Percentiles rank a stretch among this genome's conserved stretches.
phyloP scores from a whole-genome alignment of 2,113 vertebrate genomes.

The Nothoprocta pentlandii region DNA sequence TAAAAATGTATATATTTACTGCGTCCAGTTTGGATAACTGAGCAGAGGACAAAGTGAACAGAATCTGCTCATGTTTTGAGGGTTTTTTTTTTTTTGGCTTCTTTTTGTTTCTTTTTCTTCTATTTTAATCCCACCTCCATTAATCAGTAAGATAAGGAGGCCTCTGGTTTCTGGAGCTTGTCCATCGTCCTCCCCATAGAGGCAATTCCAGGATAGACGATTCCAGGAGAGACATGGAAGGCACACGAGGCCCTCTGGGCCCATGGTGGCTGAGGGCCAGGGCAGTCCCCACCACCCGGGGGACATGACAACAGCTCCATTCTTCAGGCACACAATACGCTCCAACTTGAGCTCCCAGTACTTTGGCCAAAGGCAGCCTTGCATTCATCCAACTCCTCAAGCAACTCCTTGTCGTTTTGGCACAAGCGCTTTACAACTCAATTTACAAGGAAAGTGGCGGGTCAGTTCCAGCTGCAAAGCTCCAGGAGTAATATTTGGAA shows the following conservation, averaged over 20 bases:
- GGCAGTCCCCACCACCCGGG: not conserved
- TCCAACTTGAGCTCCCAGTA: slow-evolving; percentile 25
- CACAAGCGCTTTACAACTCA: slow-evolving; percentile 65
- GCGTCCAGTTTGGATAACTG: not conserved
- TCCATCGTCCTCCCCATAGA: slow-evolving; percentile 6
- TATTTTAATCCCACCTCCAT: no score
- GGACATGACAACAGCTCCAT: slow-evolving; percentile 27
- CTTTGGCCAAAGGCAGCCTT: slow-evolving; percentile 59
- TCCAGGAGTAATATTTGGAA: slow-evolving; percentile 62
- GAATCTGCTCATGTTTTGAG: not conserved
- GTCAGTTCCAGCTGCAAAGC: slow-evolving; percentile 55
- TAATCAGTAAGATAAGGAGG: not conserved
- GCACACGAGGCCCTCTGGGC: not conserved
- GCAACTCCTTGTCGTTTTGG: slow-evolving; percentile 60
- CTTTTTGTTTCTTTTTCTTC: no score
- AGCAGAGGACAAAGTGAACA: not conserved
- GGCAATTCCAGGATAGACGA: not conserved
- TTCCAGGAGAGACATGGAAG: slow-evolving; percentile 40
- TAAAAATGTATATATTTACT: not conserved
- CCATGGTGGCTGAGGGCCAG: slow-evolving; percentile 31
- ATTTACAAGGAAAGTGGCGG: slow-evolving; percentile 55
- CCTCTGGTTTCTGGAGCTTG: slow-evolving; percentile 47
- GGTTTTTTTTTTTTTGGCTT: no score
- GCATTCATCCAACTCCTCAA: slow-evolving; percentile 55
- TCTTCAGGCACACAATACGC: slow-evolving; percentile 53